Evolutionary conservation across 2,888 invertebrate species (phyloP).

Genomic region (Elmis aenea): DNA sequence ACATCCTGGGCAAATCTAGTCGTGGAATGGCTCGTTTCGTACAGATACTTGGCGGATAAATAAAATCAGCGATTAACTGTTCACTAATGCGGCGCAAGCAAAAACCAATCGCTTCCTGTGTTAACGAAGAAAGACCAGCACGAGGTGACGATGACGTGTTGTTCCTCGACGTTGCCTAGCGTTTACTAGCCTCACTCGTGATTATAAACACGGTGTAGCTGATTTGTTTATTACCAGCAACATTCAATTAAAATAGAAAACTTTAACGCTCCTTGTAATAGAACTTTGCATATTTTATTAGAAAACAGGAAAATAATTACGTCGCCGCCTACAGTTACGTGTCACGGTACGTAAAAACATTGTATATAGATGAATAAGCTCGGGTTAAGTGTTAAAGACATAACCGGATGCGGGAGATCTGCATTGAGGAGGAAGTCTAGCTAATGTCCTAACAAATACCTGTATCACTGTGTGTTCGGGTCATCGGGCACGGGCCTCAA

Average conservation of each 20-base stretch:
- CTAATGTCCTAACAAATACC: constrained; percentile 22
- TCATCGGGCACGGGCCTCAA: constrained; percentile 16
- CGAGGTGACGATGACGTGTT: constrained; percentile 14
- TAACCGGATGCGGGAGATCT: constrained; percentile 43
- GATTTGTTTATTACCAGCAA: no score
- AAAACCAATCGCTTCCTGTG: constrained; percentile 16
- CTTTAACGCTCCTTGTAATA: no score
- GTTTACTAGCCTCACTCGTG: no score
- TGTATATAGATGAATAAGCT: no score
- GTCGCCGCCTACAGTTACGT: no score
- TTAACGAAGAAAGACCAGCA: constrained; percentile 14
- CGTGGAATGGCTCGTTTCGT: constrained; percentile 5
- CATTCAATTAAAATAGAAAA: no score
- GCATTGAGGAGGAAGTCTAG: constrained; percentile 41
- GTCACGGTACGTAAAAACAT: no score
- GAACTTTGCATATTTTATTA: no score
- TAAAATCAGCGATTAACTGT: constrained; percentile 11
- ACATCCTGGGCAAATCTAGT: constrained; percentile 26
- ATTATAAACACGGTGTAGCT: no score
- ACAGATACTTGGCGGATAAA: constrained; percentile 7
- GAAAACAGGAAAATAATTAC: no score
- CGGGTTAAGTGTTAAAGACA: no score
- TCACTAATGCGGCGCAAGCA: constrained; percentile 9
- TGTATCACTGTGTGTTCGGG: constrained; percentile 25
- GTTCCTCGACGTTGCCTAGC: no score